Conservation (phyloP, 2,113 vertebrate genomes). For the Gadus macrocephalus region DNA sequence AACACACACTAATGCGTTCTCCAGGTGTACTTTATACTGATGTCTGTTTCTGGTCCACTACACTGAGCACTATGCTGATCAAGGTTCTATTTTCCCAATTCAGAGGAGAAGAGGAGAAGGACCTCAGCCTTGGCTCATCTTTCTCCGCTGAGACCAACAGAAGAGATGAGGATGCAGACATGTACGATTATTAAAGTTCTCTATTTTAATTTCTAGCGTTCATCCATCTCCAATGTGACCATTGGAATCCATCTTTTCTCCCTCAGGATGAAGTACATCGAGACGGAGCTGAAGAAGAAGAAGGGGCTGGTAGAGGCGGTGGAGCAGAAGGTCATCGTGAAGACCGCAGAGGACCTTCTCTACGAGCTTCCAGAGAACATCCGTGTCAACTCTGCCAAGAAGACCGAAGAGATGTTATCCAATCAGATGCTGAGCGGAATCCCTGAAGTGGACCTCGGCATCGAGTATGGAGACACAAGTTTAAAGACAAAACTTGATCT, state of each 20-base stretch:
- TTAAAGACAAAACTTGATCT: background rate
- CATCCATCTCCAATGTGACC: background rate
- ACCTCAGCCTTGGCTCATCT: conserved; percentile 92
- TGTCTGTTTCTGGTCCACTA: too few species aligned
- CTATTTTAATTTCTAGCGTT: background rate
- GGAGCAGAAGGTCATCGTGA: conserved; percentile 89
- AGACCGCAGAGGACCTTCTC: conserved; percentile 91
- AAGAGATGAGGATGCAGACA: conserved; percentile 96
- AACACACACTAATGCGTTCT: background rate
- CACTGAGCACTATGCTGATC: background rate
- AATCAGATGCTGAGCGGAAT: conserved; percentile 99
- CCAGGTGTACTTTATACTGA: background rate
- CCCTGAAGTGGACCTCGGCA: conserved; percentile 94
- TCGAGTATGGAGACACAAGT: conserved; percentile 78
- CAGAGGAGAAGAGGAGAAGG: conserved; percentile 89
- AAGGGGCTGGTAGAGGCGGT: conserved; percentile 91
- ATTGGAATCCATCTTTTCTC: background rate
- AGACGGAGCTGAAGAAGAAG: conserved; percentile 94
- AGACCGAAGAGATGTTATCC: conserved; percentile 97
- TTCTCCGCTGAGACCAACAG: conserved; percentile 98
- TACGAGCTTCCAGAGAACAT: conserved; percentile 95
- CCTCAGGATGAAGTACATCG: conserved; percentile 97
- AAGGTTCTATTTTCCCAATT: background rate
- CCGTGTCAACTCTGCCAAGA: conserved; percentile 92
- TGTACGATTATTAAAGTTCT: conserved; percentile 72